These are phyloP conservation scores for Platycheirus albimanus DNA, from an alignment of 2,888 invertebrate species.

Conservation along the genomic window DNA sequence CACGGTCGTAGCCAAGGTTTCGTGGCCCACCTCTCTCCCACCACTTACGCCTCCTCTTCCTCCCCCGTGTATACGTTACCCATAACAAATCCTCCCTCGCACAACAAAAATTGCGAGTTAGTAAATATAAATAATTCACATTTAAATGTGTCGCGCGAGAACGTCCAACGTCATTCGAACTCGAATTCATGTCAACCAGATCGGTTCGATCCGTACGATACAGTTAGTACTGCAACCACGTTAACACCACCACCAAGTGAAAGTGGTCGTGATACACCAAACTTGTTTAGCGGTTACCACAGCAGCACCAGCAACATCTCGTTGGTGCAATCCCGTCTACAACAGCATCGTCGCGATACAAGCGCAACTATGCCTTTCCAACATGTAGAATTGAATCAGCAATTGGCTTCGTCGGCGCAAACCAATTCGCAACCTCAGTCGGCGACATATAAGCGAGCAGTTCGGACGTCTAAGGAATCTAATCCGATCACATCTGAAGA, in stretches of 20 bases:
- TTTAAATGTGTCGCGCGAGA: conserved; percentile 73
- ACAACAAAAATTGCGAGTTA: conserved; percentile 58
- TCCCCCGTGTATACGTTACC: conserved; percentile 63
- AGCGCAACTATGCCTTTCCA: conserved; percentile 57
- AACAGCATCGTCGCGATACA: conserved; percentile 45
- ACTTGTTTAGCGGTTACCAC: conserved; percentile 71
- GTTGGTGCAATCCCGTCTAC: conserved; percentile 70
- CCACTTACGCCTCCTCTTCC: conserved; percentile 62
- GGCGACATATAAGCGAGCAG: conserved; percentile 82
- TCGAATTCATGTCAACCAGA: conserved; percentile 72
- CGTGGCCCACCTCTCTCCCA: conserved; percentile 65
- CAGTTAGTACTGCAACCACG: conserved; percentile 77
- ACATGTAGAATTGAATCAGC: conserved; percentile 55
- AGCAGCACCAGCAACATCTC: conserved; percentile 73
- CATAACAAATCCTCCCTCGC: conserved; percentile 69
- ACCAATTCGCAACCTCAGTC: conserved; percentile 79
- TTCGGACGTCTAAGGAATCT: conserved; percentile 81
- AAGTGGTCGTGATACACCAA: conserved; percentile 76
- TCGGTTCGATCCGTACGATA: conserved; percentile 76
- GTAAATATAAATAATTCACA: conserved; percentile 73
- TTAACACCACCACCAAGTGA: conserved; percentile 77
- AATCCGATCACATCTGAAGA: conserved; percentile 75
- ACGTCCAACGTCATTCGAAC: conserved; percentile 60
- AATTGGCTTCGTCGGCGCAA: conserved; percentile 35
- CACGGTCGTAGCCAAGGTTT: conserved; percentile 75